Percentiles rank a stretch among this genome's conserved stretches.
Conservation (phyloP, 2,113 vertebrate genomes). For the Lampris megalopsis region DNA sequence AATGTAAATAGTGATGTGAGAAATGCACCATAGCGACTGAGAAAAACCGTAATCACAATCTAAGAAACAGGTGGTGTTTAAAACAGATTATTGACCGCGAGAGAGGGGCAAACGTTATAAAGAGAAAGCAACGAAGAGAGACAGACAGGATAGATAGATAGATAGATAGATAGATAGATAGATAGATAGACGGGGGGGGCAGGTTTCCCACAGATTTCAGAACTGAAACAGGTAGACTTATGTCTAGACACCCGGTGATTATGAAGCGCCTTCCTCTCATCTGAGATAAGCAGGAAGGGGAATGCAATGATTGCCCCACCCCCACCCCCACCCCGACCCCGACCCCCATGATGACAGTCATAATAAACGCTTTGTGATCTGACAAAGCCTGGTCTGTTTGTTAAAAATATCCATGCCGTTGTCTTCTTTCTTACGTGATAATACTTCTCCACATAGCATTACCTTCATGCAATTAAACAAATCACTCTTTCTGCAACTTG, state of each 20-base stretch:
- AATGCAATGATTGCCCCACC: slow-evolving; percentile 50
- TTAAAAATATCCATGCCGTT: slow-evolving; percentile 47
- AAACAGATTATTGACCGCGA: not conserved
- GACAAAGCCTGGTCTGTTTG: slow-evolving; percentile 67
- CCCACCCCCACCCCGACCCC: slow-evolving; percentile 25
- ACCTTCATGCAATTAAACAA: slow-evolving; percentile 42
- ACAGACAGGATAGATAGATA: slow-evolving; percentile 3
- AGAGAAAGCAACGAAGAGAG: slow-evolving; percentile 17
- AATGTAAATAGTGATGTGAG: too few relatives aligned
- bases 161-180: slow-evolving; percentile 10
- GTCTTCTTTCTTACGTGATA: slow-evolving; percentile 61
- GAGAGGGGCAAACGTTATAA: too few relatives aligned
- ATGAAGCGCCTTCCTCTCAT: slow-evolving; percentile 60
- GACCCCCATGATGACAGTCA: slow-evolving; percentile 24
- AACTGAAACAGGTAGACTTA: slow-evolving; percentile 20
- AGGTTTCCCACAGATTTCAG: not conserved
- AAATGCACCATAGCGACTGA: too few relatives aligned
- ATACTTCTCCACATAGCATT: slow-evolving; percentile 50
- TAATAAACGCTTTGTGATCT: slow-evolving; percentile 72
- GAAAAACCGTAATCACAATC: too few relatives aligned
- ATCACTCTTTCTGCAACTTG: slow-evolving; percentile 40
- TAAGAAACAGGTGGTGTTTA: too few relatives aligned
- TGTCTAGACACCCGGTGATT: slow-evolving; percentile 66
- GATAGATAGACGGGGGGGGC: slow-evolving; percentile 39
- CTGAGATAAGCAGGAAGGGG: slow-evolving; percentile 66